A percentile compares a stretch with the other conserved stretches of the same genome.
These are phyloP conservation scores for Dioctria linearis DNA, from an alignment of 2,888 invertebrate species.

Conservation along the genomic window DNA sequence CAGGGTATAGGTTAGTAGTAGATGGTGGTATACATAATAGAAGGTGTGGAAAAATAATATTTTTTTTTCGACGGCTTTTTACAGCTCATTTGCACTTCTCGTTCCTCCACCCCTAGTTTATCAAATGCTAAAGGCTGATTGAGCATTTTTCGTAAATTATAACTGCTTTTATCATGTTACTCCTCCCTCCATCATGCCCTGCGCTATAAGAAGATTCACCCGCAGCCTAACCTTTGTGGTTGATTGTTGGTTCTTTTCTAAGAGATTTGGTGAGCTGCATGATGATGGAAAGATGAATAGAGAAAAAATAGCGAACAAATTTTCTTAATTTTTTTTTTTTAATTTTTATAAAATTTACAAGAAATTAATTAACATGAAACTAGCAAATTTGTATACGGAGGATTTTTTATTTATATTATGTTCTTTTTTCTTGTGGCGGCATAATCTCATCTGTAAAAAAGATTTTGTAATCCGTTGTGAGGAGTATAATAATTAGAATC, in stretches of 20 bases:
- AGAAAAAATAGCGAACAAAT: constrained; percentile 10
- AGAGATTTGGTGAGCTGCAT: too few relatives aligned
- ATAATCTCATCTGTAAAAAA: neutral
- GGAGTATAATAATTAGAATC: constrained; percentile 32
- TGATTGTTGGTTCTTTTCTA: constrained; percentile 3
- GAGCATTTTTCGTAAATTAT: constrained; percentile 2
- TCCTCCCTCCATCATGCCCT: neutral
- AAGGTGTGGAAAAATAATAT: neutral
- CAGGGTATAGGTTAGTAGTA: neutral
- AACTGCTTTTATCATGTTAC: constrained; percentile 21
- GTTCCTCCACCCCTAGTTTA: neutral
- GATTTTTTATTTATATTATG: neutral
- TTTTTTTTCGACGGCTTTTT: constrained; percentile 14
- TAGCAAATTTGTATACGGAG: neutral
- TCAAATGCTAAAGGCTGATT: neutral
- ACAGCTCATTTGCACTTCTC: neutral
- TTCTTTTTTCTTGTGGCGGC: too few relatives aligned
- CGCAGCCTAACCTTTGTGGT: constrained; percentile 12
- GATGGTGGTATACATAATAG: neutral
- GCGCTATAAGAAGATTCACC: neutral
- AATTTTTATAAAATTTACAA: constrained; percentile 16
- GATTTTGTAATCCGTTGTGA: neutral
- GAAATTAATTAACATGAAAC: constrained; percentile 39
- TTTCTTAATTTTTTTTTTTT: neutral
- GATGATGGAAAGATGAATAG: neutral